Percentiles rank a stretch among this genome's conserved stretches.
Evolutionary conservation across 2,888 invertebrate species (phyloP).

Genomic region (Noctua janthina): DNA sequence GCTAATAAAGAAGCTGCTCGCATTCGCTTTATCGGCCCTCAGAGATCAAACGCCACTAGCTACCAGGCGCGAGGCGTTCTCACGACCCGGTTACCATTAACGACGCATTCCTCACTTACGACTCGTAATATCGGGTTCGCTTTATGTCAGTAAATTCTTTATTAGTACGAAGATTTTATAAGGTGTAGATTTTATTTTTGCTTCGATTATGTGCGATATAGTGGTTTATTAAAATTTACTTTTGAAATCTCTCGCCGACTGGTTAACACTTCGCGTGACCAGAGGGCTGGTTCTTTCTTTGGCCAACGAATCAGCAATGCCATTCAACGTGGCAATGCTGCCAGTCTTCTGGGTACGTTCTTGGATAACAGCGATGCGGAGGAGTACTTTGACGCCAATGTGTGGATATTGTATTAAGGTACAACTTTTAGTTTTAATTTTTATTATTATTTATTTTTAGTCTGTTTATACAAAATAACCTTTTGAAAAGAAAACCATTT

Average conservation of each 20-base stretch:
- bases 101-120: constrained; percentile 11
- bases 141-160: constrained; percentile 29
- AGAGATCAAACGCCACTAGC: constrained; percentile 50
- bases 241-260: background rate
- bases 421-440: too few relatives aligned
- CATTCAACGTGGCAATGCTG: too few relatives aligned
- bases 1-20: constrained; percentile 56
- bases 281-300: too few relatives aligned
- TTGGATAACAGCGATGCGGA: too few relatives aligned
- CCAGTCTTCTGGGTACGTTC: too few relatives aligned
- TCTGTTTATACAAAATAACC: too few relatives aligned
- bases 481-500: too few relatives aligned
- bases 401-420: too few relatives aligned
- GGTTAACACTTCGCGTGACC: too few relatives aligned
- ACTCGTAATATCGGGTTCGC: constrained; percentile 17
- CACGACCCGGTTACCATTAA: constrained; percentile 32
- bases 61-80: constrained; percentile 37
- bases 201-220: background rate
- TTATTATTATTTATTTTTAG: too few relatives aligned
- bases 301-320: too few relatives aligned
- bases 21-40: constrained; percentile 59
- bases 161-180: background rate
- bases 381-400: too few relatives aligned
- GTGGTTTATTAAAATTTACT: background rate
- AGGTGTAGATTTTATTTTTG: constrained; percentile 1